Evolutionary conservation across 2,113 vertebrate species (phyloP), one percentile per base, ranked within the genome.

Genomic region (Orientallactaga bullata): DNA sequence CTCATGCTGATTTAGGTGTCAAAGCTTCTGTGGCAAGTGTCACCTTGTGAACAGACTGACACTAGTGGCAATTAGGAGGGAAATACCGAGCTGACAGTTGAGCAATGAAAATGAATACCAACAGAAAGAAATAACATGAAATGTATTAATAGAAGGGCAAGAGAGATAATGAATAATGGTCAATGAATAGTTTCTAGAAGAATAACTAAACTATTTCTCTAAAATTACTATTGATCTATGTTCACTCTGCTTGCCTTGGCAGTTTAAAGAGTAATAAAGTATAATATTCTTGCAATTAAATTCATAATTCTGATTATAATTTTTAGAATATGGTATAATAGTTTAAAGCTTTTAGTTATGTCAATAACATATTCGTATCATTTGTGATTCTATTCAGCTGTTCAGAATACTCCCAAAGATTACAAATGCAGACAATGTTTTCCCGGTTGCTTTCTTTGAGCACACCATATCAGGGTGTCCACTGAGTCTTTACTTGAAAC

Each of bases 41-140:
- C 85, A 93, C 77, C 96, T 87, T 89, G 82, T 73, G 69, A 83
- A 85, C 5, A 71, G 84, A 55, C 32, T 88, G 87, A 69, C 23
- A 73, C 2, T 71, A 91, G 69, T 93, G 80, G 71, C 87, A 85
- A 85, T 72, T 85, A 69, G 37, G 39, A 69, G 47, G 28, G 10
- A 90, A 88, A 91, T 66, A 96, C 61, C 37, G 79, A 32, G 26
- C 28, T 73, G 77, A 61, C 35, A 82, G 61, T 3, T 32, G 21
- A 13, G 18, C 68, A 76, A 84, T 39, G 77, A 86, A 90, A 89
- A 94, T 82, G 83, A 96, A 65, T 65, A 83, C 39, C n/a, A 61
- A 80, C 63, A 69, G 79, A 81, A 90, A 55, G 66, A 65, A 4
- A 17, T 5, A 35, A 32, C 60, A 82, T 10, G 42, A 68, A 76